A percentile compares a stretch with the other conserved stretches of the same genome.
Conservation (phyloP, 35 echinoderm and acorn worm species). For the Eucidaris tribuloides region DNA sequence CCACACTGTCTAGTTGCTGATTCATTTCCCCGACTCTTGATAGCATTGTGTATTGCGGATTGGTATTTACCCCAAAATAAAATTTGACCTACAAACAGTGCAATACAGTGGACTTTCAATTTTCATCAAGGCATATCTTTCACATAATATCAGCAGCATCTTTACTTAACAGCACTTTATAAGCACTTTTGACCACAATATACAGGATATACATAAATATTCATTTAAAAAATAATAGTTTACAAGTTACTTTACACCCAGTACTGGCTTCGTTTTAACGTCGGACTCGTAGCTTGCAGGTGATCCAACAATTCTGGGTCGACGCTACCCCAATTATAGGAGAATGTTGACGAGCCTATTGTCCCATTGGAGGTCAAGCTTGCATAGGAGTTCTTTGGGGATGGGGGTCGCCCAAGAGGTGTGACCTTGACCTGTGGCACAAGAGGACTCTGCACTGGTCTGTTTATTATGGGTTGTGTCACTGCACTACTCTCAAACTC, state of each 20-base stretch:
- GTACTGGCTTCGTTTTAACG: conserved; percentile 92
- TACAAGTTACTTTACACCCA: conserved; percentile 67
- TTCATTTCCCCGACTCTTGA: too few species aligned
- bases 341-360: conserved; percentile 9
- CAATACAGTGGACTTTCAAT: too few species aligned
- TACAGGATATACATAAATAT: conserved; percentile 26
- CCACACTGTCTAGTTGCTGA: too few species aligned
- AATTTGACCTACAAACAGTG: too few species aligned
- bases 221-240: neutral
- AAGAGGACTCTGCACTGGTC: conserved; percentile 65
- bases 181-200: conserved; percentile 5
- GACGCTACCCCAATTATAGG: conserved; percentile 58
- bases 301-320: conserved; percentile 69
- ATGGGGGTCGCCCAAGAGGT: conserved; percentile 81
- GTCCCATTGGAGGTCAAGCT: conserved; percentile 86
- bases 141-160: neutral
- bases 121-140: too few species aligned
- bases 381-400: conserved; percentile 59
- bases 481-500: neutral
- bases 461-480: conserved; percentile 31
- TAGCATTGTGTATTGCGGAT: too few species aligned
- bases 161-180: conserved; percentile 2
- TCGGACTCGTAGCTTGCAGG: conserved; percentile 55
- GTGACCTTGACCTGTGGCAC: conserved; percentile 95
- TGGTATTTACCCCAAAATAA: too few species aligned